These are phyloP conservation scores for Propithecus deckenii DNA, from an alignment of 2,797 vertebrate genomes.

Conservation along the genomic window DNA sequence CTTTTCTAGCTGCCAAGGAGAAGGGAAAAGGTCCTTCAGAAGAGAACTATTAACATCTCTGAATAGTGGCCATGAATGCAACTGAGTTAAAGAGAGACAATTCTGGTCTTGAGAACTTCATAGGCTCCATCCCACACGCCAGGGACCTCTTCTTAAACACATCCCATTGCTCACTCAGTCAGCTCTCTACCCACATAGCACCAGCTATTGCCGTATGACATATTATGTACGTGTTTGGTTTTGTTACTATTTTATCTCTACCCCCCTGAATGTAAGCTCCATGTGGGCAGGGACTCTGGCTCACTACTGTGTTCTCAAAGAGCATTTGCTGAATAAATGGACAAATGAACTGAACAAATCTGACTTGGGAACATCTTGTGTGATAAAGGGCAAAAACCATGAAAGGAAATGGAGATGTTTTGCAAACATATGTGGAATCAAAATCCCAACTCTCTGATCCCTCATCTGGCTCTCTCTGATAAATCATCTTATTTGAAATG, in stretches of 20 bases:
- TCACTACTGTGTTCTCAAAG: not conserved
- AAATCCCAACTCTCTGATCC: not conserved
- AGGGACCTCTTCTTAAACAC: not conserved
- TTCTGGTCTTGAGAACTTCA: not conserved
- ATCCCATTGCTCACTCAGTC: not conserved
- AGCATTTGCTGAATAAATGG: not conserved
- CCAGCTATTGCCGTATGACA: not conserved
- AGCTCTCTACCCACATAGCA: not conserved
- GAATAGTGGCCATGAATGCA: conserved; percentile 36
- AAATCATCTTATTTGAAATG: conserved; percentile 16
- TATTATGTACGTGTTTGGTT: not conserved
- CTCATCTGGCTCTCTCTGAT: not conserved
- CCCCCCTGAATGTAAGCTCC: not conserved
- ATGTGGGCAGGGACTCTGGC: not conserved
- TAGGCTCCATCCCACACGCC: not conserved
- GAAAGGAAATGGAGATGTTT: conserved; percentile 7
- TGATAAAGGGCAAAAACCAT: not conserved
- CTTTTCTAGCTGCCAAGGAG: conserved; percentile 70
- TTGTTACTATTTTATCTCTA: not conserved
- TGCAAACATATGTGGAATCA: not conserved
- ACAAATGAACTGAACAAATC: not conserved
- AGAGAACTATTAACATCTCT: conserved; percentile 69
- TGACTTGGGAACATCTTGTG: conserved; percentile 28
- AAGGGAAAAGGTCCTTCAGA: conserved; percentile 58
- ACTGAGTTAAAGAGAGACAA: conserved; percentile 61